These are phyloP conservation scores for Heliornis fulica DNA, from an alignment of 2,113 vertebrate species.

Conservation along the genomic window DNA sequence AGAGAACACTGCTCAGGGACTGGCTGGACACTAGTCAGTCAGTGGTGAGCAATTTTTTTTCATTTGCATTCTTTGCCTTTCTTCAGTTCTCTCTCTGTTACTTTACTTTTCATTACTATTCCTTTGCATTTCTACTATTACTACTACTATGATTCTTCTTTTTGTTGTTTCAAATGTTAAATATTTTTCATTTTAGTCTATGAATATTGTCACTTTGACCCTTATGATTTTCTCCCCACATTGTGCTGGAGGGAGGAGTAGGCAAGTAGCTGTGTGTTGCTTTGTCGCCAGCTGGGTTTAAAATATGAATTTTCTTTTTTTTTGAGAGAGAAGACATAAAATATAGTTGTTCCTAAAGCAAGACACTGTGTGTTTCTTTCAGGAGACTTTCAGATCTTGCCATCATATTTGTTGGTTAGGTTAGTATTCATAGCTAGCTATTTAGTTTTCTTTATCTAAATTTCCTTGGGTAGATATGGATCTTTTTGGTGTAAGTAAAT, in stretches of 20 bases:
- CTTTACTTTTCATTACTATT: neutral
- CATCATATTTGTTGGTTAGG: neutral
- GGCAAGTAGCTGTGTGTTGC: rapidly evolving
- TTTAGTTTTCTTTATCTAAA: neutral
- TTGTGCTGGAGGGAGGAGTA: rapidly evolving
- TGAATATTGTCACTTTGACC: neutral
- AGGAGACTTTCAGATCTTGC: too few species aligned
- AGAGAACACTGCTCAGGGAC: too few species aligned
- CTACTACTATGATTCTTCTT: neutral
- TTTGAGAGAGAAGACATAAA: neutral
- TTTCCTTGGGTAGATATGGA: neutral
- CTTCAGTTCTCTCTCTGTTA: neutral
- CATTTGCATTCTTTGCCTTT: neutral
- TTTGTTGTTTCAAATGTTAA: neutral
- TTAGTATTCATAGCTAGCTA: neutral
- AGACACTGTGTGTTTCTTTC: neutral
- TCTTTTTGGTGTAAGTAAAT: neutral
- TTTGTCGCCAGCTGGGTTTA: neutral
- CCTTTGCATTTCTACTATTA: too few species aligned
- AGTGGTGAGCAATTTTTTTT: neutral
- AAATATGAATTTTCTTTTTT: too few species aligned
- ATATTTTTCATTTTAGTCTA: neutral
- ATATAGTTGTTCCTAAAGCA: neutral
- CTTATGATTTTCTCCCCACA: neutral
- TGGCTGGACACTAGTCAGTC: rapidly evolving